Conservation (phyloP, 1,140 invertebrate genomes). For the Philopotamus ludificatus region DNA sequence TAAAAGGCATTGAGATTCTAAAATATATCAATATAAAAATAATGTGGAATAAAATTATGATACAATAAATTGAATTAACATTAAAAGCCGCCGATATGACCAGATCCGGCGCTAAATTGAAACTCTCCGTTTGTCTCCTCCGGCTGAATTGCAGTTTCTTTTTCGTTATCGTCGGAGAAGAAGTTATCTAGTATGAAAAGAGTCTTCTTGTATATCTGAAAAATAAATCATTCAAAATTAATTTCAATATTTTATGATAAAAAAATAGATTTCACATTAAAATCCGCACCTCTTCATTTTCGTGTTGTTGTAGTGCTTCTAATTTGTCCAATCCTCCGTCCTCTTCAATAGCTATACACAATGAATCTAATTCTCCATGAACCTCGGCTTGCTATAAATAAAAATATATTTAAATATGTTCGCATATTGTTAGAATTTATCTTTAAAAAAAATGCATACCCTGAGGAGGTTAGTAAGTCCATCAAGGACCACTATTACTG, state of each 20-base stretch:
- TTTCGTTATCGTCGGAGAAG: conserved; percentile 63
- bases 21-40: too few relatives aligned
- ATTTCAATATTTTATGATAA: background rate
- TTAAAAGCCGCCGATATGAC: conserved; percentile 38
- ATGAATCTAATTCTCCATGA: conserved; percentile 70
- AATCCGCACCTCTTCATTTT: conserved; percentile 85
- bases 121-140: conserved; percentile 45
- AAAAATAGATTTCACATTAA: conserved; percentile 53
- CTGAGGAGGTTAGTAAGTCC: conserved; percentile 81
- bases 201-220: conserved; percentile 81
- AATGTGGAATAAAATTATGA: too few relatives aligned
- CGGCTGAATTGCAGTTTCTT: conserved; percentile 51
- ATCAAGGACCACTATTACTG: conserved; percentile 83
- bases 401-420: conserved; percentile 2
- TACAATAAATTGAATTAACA: background rate
- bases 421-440: background rate
- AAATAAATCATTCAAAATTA: conserved; percentile 47
- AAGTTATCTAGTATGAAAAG: conserved; percentile 79
- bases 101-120: conserved; percentile 44
- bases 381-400: conserved; percentile 60
- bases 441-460: conserved; percentile 40
- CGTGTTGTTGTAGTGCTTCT: conserved; percentile 89
- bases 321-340: conserved; percentile 90
- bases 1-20: too few relatives aligned
- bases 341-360: conserved; percentile 84